phyloP scores from a whole-genome alignment of 2,797 vertebrate genomes.

The Craterocephalus amniculus region DNA sequence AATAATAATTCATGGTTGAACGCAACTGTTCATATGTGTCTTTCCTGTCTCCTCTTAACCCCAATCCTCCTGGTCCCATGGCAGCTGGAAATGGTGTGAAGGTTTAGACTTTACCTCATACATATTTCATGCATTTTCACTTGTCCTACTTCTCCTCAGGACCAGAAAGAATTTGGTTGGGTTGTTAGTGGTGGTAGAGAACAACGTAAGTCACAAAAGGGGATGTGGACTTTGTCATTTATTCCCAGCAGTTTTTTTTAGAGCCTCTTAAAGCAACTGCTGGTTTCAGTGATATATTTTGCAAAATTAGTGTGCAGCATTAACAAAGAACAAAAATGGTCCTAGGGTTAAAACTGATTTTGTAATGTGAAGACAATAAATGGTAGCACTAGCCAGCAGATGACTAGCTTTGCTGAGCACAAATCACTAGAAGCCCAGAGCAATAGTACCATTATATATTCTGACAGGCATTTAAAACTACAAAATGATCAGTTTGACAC shows the following conservation, averaged over 20 bases:
- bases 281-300: too few species aligned
- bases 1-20: slow-evolving; percentile 30
- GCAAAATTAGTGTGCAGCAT: too few species aligned
- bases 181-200: slow-evolving; percentile 28
- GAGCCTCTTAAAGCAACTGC: background rate
- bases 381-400: too few species aligned
- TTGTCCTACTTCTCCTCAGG: slow-evolving; percentile 55
- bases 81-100: slow-evolving; percentile 43
- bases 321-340: too few species aligned
- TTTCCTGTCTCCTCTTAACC: slow-evolving; percentile 45
- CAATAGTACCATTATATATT: background rate
- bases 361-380: too few species aligned
- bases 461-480: background rate
- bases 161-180: slow-evolving; percentile 39
- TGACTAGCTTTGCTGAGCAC: too few species aligned
- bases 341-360: too few species aligned
- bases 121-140: slow-evolving; percentile 76
- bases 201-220: slow-evolving; percentile 26
- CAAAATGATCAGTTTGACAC: background rate
- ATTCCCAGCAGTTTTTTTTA: slow-evolving; percentile 13
- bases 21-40: slow-evolving; percentile 40
- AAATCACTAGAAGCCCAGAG: background rate
- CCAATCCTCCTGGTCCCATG: slow-evolving; percentile 51
- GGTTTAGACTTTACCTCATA: slow-evolving; percentile 60
- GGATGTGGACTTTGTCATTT: slow-evolving; percentile 6